These are phyloP conservation scores for Acipenser oxyrinchus DNA, from an alignment of 2,797 vertebrate species.

Conservation along the genomic window DNA sequence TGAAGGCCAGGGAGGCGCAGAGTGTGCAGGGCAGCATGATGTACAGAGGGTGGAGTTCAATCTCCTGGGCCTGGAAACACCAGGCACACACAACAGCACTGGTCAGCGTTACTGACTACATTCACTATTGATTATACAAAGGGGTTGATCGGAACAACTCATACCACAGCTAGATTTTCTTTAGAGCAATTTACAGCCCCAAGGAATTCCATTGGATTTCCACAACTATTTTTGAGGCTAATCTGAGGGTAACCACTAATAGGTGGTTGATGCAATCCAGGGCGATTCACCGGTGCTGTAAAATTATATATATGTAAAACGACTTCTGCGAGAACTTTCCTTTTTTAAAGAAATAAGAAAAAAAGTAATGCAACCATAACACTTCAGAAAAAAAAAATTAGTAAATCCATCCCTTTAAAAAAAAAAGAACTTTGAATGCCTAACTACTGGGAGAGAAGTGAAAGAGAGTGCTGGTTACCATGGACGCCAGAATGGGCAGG, in stretches of 20 bases:
- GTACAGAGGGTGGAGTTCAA: conserved; percentile 82
- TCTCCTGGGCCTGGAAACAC: conserved; percentile 58
- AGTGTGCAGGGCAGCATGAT: conserved; percentile 83
- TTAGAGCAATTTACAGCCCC: too few relatives aligned
- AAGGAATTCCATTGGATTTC: too few relatives aligned
- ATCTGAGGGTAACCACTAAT: too few relatives aligned
- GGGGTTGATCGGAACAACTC: neutral
- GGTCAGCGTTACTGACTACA: neutral
- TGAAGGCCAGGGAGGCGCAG: conserved; percentile 81
- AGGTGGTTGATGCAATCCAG: too few relatives aligned
- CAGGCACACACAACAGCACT: neutral
- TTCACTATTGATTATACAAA: neutral
- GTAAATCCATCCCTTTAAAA: neutral
- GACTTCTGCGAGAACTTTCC: too few relatives aligned
- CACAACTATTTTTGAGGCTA: too few relatives aligned
- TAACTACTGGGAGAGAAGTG: neutral
- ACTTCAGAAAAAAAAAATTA: conserved; percentile 4
- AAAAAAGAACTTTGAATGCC: neutral
- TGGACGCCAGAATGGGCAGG: conserved; percentile 79
- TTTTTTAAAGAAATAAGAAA: too few relatives aligned
- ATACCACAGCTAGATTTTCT: too few relatives aligned
- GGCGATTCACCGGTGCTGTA: too few relatives aligned
- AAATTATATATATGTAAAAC: too few relatives aligned
- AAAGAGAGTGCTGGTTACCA: conserved; percentile 56
- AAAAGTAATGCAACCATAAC: neutral